Percentiles rank a stretch among this genome's conserved stretches.
phyloP scores from a whole-genome alignment of 2,888 invertebrate species.

The Clanis bilineata region DNA sequence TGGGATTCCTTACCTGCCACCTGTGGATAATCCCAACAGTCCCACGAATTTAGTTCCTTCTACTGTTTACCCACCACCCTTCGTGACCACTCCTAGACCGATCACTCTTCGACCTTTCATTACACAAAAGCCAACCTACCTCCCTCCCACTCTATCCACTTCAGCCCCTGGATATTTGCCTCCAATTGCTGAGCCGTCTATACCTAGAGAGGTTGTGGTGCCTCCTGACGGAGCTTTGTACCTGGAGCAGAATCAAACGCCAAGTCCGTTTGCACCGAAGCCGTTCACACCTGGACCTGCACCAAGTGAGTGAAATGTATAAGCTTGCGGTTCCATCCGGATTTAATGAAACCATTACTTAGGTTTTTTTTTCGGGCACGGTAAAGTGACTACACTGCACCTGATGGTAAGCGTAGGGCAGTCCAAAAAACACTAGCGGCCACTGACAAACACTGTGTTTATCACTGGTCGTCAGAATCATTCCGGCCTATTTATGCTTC shows the following conservation, averaged over 20 bases:
- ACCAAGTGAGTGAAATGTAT: constrained; percentile 54
- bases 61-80: constrained; percentile 46
- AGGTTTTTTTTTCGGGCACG: too few relatives aligned
- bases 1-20: constrained; percentile 76
- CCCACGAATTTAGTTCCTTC: constrained; percentile 53
- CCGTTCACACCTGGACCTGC: constrained; percentile 35
- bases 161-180: constrained; percentile 71
- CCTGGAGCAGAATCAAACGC: constrained; percentile 42
- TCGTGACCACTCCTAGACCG: constrained; percentile 46
- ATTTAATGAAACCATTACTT: too few relatives aligned
- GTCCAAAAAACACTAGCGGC: too few relatives aligned
- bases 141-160: constrained; percentile 58
- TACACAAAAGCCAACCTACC: constrained; percentile 55
- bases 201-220: constrained; percentile 58
- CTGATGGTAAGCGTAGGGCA: too few relatives aligned
- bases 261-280: constrained; percentile 31
- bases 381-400: too few relatives aligned
- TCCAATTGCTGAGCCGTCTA: constrained; percentile 55
- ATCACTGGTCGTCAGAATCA: too few relatives aligned
- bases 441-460: too few relatives aligned
- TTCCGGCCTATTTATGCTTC: too few relatives aligned
- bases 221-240: constrained; percentile 52
- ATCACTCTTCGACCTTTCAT: constrained; percentile 38
- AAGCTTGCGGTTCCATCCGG: too few relatives aligned
- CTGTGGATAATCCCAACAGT: constrained; percentile 55